Base-by-base conservation (phyloP, 1,140 invertebrate genomes). In the Araneus ventricosus region DNA sequence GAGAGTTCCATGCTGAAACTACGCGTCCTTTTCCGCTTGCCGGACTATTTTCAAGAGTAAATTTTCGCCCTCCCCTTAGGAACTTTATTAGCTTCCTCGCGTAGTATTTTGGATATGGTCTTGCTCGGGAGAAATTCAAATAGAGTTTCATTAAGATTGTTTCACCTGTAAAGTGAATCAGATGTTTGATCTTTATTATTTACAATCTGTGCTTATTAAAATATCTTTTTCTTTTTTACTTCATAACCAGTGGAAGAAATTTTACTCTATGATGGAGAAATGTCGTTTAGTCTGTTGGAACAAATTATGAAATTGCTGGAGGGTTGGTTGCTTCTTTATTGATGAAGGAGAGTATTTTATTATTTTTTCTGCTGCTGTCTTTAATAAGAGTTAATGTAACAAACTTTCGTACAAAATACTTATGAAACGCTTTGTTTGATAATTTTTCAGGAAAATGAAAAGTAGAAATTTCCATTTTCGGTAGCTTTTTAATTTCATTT, bases 171-270 rank as follows among this genome's bases (percentile, higher is more conserved):
- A 27, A 27, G 27, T 67, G 63, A 14, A 67, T 67, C 27, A 30
- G 63, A 27, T 67, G 63, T 67, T 67, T 67, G 27, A 30, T 30
- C 14, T 67, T 63, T 14, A n/a, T 67, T 67, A 67, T 67, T 67
- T 67, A 67, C 63, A 67, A n/a, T 67, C 27, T 8, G 63, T 30
- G 63, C 27, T 67, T 67, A 67, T 67, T 67, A 67, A 67, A 67
- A 52, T 52, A 52, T 17, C 45, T n/a, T 67, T 30, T 67, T 30
- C 27, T 67, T 30, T 10, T 10, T 14, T 67, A 8, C n/a, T n/a
- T 0, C 8, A 30, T 67, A 67, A 67, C 10, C 2, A 52, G 2
- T 52, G 45, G 45, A 52, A 52, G 14, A 52, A 52, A 52, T 14
- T 52, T 17, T 17, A 14, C 17, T 52, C 17, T 52, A 52, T 52